Evolutionary conservation across 2,113 vertebrate species (phyloP), one percentile per base, ranked within the genome.

Genomic region (Pavo muticus): DNA sequence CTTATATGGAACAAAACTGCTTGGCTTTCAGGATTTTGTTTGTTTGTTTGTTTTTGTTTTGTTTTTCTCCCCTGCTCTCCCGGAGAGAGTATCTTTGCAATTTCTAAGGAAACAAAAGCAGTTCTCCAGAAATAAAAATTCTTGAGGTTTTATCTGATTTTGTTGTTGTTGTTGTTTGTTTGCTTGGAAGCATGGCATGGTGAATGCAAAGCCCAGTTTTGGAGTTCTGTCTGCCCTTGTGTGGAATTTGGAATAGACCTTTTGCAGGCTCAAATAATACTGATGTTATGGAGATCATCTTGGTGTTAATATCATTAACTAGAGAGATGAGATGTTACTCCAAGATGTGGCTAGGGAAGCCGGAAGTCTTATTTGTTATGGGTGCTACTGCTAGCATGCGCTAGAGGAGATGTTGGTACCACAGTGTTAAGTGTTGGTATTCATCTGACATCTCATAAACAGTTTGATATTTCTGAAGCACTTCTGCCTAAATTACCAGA

Each of bases 81-180:
- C 40, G 83, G 85, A 84, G 94, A 90, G 88, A 90, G 95, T 52
- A 81, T 56, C 45, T 91, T 89, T 93, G 47, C 84, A 64, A 86
- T 94, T 95, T 91, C 35, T 86, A 88, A 87, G 4, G 78, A 86
- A 90, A 85, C 39, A 68, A 94, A 89, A 6, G 63, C 54, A 56
- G 4, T 1, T 15, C 29, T 52, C 73, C n/a, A 35, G 42, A 94
- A 94, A 86, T 77, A 64, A 73, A 84, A 90, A 18, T 54, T n/a
- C n/a, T 52, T 14, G 69, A 64, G 37, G 5, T 37, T 27, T 5
- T 32, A 3, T 54, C 16, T 77, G 27, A 15, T 57, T 68, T 71
- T 80, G 17, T 50, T 70, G 32, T 48, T 91, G 25, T 50, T 50
- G 48, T 52, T 84, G 11, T 71, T 95, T 65, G 25, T 42, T 89